Evolutionary conservation across 1,140 invertebrate genomes (phyloP), one percentile per base, ranked within the genome.

Genomic region (Drosophila busckii): DNA sequence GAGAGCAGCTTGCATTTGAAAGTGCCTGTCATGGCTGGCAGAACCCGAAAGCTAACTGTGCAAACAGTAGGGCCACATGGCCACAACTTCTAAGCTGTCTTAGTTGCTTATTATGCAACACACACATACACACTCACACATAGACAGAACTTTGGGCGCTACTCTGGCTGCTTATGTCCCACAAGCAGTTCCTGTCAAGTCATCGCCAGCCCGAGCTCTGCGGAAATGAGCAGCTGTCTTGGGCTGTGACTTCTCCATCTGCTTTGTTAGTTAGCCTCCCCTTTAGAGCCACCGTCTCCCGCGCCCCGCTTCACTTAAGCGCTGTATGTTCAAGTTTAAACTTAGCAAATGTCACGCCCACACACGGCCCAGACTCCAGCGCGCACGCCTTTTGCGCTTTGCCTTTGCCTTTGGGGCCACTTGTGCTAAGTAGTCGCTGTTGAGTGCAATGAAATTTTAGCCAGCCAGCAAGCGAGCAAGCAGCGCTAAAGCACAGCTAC

Each of bases 191-290:
- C 25, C 40, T 64, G 59, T 50, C 73, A 69, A 73, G 69, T 80
- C 73, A 80, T 80, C 61, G 73, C 66, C 68, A 55, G 50, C 73
- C 32, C 62, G 58, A 25, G 55, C 38, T 68, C 52, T 71, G 73
- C 73, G 73, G 73, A 80, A 82, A 80, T 80, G 73, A 80, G 73
- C 73, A 80, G 73, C 75, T 80, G 73, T 82, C 73, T 69, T 80
- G 68, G 44, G 48, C 55, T 53, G 52, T 52, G 56, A 62, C 59
- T 62, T 56, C 42, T 55, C 41, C 42, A 54, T 40, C 25, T 40
- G 32, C 26, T 44, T 8, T 9, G 4, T 17, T 7, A 8, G n/a
- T n/a, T n/a, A n/a, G n/a, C n/a, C n/a, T n/a, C n/a, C n/a, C n/a
- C n/a, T n/a, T n/a, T n/a, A n/a, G n/a, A n/a, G n/a, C n/a, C n/a